Conservation (phyloP, 2,113 vertebrate species). For the Puffinus mauretanicus region DNA sequence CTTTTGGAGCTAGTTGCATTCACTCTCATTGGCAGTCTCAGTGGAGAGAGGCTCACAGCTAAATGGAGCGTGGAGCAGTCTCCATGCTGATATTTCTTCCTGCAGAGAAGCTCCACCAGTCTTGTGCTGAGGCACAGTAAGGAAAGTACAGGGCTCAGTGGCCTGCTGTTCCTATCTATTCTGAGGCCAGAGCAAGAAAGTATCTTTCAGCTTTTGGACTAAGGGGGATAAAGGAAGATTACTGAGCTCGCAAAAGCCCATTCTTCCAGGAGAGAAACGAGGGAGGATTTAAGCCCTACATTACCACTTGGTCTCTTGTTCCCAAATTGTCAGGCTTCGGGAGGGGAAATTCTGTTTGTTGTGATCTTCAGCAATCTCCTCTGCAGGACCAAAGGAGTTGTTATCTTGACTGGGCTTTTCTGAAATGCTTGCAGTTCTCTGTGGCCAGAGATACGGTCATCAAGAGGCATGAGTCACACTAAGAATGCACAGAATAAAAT, state of each 20-base stretch:
- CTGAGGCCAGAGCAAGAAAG: not conserved
- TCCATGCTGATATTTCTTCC: not conserved
- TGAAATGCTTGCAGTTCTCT: not conserved
- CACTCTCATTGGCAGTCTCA: not conserved
- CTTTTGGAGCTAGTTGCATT: not conserved
- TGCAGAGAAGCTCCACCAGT: not conserved
- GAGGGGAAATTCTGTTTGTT: not conserved
- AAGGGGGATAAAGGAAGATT: not conserved
- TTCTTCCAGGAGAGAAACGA: not conserved
- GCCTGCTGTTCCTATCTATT: not conserved
- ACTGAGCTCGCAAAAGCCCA: not conserved
- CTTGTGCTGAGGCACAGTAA: not conserved
- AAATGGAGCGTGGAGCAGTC: not conserved
- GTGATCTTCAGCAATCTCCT: not conserved
- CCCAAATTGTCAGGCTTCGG: not conserved
- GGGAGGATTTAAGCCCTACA: not conserved
- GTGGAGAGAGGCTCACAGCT: not conserved
- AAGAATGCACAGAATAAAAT: not conserved
- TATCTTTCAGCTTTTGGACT: not conserved
- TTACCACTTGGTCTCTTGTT: not conserved
- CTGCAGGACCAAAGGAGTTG: not conserved
- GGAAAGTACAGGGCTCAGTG: not conserved
- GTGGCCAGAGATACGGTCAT: not conserved
- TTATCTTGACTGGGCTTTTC: not conserved
- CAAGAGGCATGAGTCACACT: not conserved